phyloP scores from a whole-genome alignment of 2,797 vertebrate genomes.

The Crocodylus rhombifer region DNA sequence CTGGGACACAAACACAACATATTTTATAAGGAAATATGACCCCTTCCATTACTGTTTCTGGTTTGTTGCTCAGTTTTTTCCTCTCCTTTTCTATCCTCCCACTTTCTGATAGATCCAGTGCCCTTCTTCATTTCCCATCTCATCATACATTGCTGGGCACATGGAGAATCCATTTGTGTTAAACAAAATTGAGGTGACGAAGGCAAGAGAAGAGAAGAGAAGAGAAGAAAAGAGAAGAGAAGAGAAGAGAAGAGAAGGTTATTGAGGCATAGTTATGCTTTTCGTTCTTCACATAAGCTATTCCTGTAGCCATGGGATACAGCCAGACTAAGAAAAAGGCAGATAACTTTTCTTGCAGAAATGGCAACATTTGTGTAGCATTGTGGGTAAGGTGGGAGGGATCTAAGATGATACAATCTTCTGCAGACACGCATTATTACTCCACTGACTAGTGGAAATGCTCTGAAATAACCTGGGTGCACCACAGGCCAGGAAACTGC shows the following conservation, averaged over 20 bases:
- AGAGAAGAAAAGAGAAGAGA: neutral
- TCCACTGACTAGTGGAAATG: neutral
- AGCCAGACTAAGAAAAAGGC: neutral
- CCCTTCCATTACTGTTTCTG: neutral
- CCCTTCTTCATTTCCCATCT: accelerated
- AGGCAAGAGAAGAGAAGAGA: neutral
- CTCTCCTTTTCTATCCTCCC: neutral
- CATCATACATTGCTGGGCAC: accelerated
- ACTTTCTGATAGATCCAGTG: neutral
- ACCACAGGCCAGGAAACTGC: neutral
- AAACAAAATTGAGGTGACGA: neutral
- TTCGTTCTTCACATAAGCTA: neutral
- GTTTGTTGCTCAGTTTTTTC: neutral
- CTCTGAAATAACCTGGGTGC: neutral
- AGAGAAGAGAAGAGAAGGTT: neutral
- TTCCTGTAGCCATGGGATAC: neutral
- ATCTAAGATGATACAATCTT: accelerated
- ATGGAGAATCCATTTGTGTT: neutral
- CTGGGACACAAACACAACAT: neutral
- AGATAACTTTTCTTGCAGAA: neutral
- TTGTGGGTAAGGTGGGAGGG: neutral
- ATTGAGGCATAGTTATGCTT: neutral
- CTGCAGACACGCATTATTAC: too few relatives aligned
- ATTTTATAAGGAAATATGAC: neutral
- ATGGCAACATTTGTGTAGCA: accelerated